These are phyloP conservation scores for Aricia artaxerxes DNA, from an alignment of 2,888 invertebrate species.

Conservation along the genomic window DNA sequence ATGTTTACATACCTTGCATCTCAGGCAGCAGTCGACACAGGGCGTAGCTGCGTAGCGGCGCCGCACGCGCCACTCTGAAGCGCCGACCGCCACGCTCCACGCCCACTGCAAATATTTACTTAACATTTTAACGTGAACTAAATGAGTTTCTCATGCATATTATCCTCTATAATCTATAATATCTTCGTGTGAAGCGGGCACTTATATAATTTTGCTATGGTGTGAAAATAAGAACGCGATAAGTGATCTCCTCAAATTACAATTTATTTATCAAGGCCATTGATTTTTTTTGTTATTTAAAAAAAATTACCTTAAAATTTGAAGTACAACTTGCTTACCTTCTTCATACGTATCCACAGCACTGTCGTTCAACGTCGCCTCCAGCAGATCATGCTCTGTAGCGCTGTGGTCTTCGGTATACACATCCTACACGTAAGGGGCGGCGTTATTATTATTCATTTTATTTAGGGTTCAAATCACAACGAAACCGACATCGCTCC, in stretches of 20 bases:
- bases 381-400: constrained; percentile 52
- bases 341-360: constrained; percentile 58
- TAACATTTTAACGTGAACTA: neutral
- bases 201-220: too few relatives aligned
- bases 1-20: neutral
- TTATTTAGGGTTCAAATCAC: too few relatives aligned
- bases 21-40: constrained; percentile 63
- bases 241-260: too few relatives aligned
- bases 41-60: constrained; percentile 61
- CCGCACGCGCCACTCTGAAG: constrained; percentile 61
- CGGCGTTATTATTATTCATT: too few relatives aligned
- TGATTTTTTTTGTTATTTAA: too few relatives aligned
- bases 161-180: too few relatives aligned
- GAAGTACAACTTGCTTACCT: constrained; percentile 50
- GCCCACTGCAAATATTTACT: constrained; percentile 47
- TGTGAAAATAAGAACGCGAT: too few relatives aligned
- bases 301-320: neutral
- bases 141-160: too few relatives aligned
- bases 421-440: constrained; percentile 52
- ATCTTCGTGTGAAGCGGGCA: too few relatives aligned
- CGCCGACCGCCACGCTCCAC: constrained; percentile 44
- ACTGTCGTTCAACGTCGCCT: constrained; percentile 54
- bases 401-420: constrained; percentile 57
- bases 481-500: too few relatives aligned
- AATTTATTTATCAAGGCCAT: too few relatives aligned